These are phyloP conservation scores for Labeo rohita DNA, from an alignment of 2,113 vertebrate species.

Conservation along the genomic window DNA sequence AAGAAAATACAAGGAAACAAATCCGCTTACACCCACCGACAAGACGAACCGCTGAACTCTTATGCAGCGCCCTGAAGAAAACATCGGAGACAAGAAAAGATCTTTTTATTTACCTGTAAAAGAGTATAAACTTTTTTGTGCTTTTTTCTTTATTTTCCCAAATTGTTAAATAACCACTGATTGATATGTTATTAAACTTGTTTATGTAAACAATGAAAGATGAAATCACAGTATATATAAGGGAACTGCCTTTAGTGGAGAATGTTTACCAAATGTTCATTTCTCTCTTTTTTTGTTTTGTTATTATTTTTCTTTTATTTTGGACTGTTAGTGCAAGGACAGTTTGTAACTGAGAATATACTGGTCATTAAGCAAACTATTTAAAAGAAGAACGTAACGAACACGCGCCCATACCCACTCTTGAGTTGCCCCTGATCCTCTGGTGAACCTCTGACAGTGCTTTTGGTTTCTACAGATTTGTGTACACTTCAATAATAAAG, in stretches of 20 bases:
- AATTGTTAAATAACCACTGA: slow-evolving; percentile 99
- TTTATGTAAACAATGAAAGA: slow-evolving; percentile 93
- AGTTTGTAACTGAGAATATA: slow-evolving; percentile 91
- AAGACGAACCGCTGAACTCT: slow-evolving; percentile 75
- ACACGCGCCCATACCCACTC: slow-evolving; percentile 67
- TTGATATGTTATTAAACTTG: slow-evolving; percentile 97
- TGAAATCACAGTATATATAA: slow-evolving; percentile 95
- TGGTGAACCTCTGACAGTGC: slow-evolving; percentile 85
- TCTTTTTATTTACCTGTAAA: slow-evolving; percentile 99
- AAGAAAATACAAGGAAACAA: slow-evolving; percentile 36
- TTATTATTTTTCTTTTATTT: slow-evolving; percentile 59
- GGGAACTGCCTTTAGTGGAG: slow-evolving; percentile 96
- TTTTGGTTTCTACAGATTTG: slow-evolving; percentile 86
- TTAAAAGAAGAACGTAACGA: slow-evolving; percentile 76
- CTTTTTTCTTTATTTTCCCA: slow-evolving; percentile 88
- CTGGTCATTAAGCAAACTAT: slow-evolving; percentile 89
- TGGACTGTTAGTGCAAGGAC: slow-evolving; percentile 86
- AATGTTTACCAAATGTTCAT: slow-evolving; percentile 98
- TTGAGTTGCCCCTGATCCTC: slow-evolving; percentile 82
- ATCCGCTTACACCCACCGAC: slow-evolving; percentile 52
- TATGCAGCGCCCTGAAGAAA: slow-evolving; percentile 89
- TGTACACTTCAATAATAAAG: slow-evolving; percentile 97
- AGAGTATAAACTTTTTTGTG: slow-evolving; percentile 99
- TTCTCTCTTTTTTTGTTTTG: slow-evolving; percentile 71
- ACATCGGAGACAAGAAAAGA: slow-evolving; percentile 83